Conservation (phyloP, 2,888 invertebrate genomes). For the Panorpa germanica region DNA sequence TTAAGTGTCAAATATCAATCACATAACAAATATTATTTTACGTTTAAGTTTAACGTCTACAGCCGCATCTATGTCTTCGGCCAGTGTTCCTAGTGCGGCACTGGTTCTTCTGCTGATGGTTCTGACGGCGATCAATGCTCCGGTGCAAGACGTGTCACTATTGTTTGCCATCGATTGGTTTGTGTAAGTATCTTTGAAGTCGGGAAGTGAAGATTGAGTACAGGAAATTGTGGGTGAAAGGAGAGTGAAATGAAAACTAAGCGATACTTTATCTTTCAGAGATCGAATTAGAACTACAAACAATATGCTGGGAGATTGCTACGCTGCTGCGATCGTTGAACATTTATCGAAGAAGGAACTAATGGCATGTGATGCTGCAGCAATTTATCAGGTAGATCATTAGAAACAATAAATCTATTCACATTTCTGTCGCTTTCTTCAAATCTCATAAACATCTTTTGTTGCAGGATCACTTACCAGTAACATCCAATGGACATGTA, state of each 20-base stretch:
- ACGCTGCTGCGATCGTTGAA: constrained; percentile 71
- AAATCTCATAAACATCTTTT: constrained; percentile 1
- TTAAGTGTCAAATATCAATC: background rate
- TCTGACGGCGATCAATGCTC: constrained; percentile 64
- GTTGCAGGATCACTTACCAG: constrained; percentile 14
- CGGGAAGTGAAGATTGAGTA: constrained; percentile 1
- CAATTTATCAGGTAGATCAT: constrained; percentile 28
- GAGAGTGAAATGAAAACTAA: constrained; percentile 6
- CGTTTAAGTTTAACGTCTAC: constrained; percentile 56
- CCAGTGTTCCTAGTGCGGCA: constrained; percentile 74
- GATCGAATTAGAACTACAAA: constrained; percentile 75
- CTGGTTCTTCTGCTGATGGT: constrained; percentile 65
- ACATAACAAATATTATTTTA: constrained; percentile 9
- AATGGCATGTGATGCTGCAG: constrained; percentile 52
- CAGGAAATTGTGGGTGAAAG: too few relatives aligned
- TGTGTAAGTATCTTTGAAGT: constrained; percentile 43
- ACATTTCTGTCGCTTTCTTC: background rate
- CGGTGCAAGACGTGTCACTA: constrained; percentile 61
- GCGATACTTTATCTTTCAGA: constrained; percentile 26
- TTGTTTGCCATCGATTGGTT: constrained; percentile 82
- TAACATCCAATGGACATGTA: constrained; percentile 29
- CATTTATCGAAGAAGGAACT: constrained; percentile 65
- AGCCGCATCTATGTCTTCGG: constrained; percentile 74
- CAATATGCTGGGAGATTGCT: constrained; percentile 76
- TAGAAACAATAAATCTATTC: constrained; percentile 13